phyloP scores from a whole-genome alignment of 2,797 vertebrate species.

The Urosaurus nigricauda region DNA sequence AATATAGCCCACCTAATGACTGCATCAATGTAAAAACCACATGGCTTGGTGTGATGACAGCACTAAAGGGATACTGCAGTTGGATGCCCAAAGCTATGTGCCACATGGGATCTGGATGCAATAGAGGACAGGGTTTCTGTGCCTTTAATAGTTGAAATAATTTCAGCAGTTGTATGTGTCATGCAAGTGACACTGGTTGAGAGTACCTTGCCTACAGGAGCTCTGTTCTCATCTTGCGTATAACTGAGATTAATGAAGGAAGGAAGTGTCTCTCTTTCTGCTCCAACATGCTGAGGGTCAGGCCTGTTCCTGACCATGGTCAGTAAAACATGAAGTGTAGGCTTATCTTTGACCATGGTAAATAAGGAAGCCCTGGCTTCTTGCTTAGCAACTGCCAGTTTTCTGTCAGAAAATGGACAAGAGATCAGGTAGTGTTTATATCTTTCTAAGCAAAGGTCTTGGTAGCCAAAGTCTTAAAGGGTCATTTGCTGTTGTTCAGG shows the following conservation, averaged over 20 bases:
- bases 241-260: neutral
- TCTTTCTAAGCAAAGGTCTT: constrained; percentile 67
- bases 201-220: neutral
- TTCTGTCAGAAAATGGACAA: constrained; percentile 58
- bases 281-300: neutral
- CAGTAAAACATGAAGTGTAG: neutral
- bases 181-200: too few species aligned
- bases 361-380: neutral
- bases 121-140: neutral
- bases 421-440: constrained; percentile 57
- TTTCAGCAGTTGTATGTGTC: too few species aligned
- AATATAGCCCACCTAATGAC: neutral
- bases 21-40: neutral
- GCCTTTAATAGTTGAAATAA: neutral
- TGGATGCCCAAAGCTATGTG: neutral
- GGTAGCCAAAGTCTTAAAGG: constrained; percentile 60
- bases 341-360: neutral
- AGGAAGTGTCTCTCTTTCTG: neutral
- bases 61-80: neutral
- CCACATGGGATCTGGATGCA: neutral
- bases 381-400: constrained; percentile 1
- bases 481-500: constrained; percentile 52
- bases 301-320: neutral
- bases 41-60: neutral
- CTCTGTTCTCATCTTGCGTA: too few species aligned